Evolutionary conservation across 2,888 invertebrate genomes (phyloP), one percentile per base, ranked within the genome.

Genomic region (Lochmaea crataegi): DNA sequence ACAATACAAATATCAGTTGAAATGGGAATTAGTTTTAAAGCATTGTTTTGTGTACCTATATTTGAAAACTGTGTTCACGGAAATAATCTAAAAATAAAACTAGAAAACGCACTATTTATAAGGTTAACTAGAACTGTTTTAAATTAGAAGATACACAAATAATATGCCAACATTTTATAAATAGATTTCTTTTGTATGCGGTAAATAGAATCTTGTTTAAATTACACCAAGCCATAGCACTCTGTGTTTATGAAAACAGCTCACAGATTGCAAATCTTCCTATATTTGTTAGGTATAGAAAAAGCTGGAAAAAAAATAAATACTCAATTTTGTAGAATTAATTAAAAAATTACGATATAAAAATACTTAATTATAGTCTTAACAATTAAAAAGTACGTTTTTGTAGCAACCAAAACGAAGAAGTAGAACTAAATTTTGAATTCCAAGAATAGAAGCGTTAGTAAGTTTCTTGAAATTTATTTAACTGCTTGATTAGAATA

Each of bases 11-110:
- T 22, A 58, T 14, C 14, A 58, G 6, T 32, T 58, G 12, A 60
- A 32, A 60, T 3, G 2, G 32, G 14, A 14, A 14, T n/a, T 60
- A 9, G 58, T 60, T 60, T 7, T 2, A 7, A 16, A 38, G 12
- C 11, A 14, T 57, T 26, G 26, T 12, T 22, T 22, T 14, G 12
- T 38, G 7, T 38, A 56, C 16, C 22, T 22, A 38, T 7, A n/a
- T 38, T n/a, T 26, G 5, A 38, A 60, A 14, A 32, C 9, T 38
- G 14, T 6, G 0, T 38, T 45, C 45, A 45, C 5, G 2, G 45
- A 14, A 60, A 60, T 58, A 38, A 38, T 60, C 16, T 38, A 60
- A n/a, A 60, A 60, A 60, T 16, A 53, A n/a, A 53, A 16, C 16
- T 53, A 18, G 2, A 53, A 53, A 53, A 18, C 53, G 16, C n/a